A percentile compares a stretch with the other conserved stretches of the same genome.
These are phyloP conservation scores for Tapera naevia DNA, from an alignment of 2,797 vertebrate genomes.

Conservation along the genomic window DNA sequence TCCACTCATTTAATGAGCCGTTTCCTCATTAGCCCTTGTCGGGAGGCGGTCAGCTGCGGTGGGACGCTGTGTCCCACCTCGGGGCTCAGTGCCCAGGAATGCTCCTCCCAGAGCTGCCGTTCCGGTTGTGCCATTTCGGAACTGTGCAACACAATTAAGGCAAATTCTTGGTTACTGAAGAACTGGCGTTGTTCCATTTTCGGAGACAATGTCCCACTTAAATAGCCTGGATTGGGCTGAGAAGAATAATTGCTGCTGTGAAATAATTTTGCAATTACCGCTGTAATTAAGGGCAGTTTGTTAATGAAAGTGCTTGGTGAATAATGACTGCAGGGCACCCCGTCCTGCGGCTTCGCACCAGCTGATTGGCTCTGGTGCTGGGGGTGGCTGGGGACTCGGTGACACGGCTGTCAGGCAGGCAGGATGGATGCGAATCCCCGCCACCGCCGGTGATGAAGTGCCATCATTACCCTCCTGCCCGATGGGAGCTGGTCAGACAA, in stretches of 20 bases:
- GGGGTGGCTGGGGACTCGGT: conserved; percentile 63
- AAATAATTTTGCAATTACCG: conserved; percentile 80
- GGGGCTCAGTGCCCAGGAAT: no score
- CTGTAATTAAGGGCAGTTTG: conserved; percentile 85
- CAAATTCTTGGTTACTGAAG: conserved; percentile 33
- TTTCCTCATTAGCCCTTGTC: not conserved
- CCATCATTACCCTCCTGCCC: conserved; percentile 72
- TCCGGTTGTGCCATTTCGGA: not conserved
- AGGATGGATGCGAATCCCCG: conserved; percentile 60
- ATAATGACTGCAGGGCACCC: conserved; percentile 72
- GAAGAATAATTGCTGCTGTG: conserved; percentile 78
- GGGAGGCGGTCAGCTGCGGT: fast-evolving
- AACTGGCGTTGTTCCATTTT: conserved; percentile 59
- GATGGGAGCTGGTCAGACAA: conserved; percentile 63
- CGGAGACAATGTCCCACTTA: conserved; percentile 64
- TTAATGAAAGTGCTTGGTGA: conserved; percentile 78
- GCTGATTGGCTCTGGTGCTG: conserved; percentile 48
- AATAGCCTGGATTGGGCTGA: conserved; percentile 70
- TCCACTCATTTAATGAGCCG: not conserved
- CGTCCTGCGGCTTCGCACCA: conserved; percentile 52
- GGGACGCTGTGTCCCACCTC: fast-evolving
- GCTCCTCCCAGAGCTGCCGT: not conserved
- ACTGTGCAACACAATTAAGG: not conserved
- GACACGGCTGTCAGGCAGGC: conserved; percentile 69
- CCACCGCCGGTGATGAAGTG: conserved; percentile 69